Conservation (phyloP, 2,888 invertebrate genomes). For the Galeruca laticollis region DNA sequence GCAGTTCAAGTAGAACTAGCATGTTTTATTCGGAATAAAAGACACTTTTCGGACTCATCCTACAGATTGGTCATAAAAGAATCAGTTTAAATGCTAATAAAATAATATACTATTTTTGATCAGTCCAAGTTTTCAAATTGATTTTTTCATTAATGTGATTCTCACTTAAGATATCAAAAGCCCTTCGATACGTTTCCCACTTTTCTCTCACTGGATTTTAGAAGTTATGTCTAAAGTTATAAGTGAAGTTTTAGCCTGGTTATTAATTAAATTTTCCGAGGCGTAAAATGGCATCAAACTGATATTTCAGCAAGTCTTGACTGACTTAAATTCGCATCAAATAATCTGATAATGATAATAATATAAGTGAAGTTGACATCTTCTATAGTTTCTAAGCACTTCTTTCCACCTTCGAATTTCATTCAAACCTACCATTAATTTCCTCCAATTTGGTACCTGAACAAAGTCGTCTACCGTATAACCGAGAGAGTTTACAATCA, state of each 20-base stretch:
- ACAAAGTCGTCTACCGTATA: neutral
- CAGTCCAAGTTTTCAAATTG: no score
- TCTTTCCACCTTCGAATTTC: no score
- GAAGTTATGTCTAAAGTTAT: constrained; percentile 39
- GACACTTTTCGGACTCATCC: no score
- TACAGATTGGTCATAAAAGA: no score
- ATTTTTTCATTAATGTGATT: no score
- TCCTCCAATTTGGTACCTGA: neutral
- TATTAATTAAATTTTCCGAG: constrained; percentile 37
- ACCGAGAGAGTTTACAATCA: constrained; percentile 36
- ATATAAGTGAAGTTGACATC: constrained; percentile 5
- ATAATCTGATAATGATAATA: constrained; percentile 15
- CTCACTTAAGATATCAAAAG: no score
- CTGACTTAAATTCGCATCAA: constrained; percentile 17
- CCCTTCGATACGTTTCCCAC: neutral
- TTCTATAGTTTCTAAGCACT: neutral
- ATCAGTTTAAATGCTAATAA: no score
- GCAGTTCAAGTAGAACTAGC: no score
- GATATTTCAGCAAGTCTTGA: constrained; percentile 26
- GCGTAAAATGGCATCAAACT: constrained; percentile 32
- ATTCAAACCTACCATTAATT: neutral
- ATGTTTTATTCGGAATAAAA: no score
- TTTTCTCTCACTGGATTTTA: constrained; percentile 14
- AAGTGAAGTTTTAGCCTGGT: constrained; percentile 32
- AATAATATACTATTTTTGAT: no score